Evolutionary conservation across 2,113 vertebrate species (phyloP).

Genomic region (Onychostoma macrolepis): DNA sequence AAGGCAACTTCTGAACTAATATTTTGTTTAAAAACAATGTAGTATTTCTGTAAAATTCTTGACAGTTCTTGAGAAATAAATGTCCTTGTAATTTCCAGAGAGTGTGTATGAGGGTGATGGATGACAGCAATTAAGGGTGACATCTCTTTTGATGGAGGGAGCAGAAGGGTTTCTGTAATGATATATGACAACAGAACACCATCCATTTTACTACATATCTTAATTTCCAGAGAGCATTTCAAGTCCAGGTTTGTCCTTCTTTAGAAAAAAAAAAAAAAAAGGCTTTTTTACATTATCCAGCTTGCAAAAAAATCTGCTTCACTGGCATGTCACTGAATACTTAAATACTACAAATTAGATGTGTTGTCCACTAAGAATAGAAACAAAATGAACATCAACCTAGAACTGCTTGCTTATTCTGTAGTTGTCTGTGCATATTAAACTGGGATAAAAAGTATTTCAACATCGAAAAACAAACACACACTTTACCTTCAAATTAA

Average conservation of each 20-base stretch:
- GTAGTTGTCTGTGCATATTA: not conserved
- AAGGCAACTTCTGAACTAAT: not conserved
- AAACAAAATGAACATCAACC: not conserved
- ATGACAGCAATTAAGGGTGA: slow-evolving; percentile 74
- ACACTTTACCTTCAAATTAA: not conserved
- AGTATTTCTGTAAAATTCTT: not conserved
- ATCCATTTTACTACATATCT: not conserved
- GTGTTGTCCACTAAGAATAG: not conserved
- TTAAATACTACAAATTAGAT: not conserved
- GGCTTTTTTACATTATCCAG: not conserved
- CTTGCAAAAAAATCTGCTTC: not conserved
- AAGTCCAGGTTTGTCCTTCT: not conserved
- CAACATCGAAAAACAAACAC: not conserved
- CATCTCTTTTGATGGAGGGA: slow-evolving; percentile 64
- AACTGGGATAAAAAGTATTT: not conserved
- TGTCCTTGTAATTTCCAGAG: slow-evolving; percentile 59
- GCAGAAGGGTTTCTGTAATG: slow-evolving; percentile 59
- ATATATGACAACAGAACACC: slow-evolving; percentile 29
- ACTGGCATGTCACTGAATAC: not conserved
- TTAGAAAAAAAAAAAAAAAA: not conserved
- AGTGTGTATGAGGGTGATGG: slow-evolving; percentile 64
- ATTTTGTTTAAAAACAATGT: not conserved
- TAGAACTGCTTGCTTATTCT: not conserved
- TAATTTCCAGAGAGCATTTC: not conserved
- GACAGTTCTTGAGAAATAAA: slow-evolving; percentile 52